phyloP scores from a whole-genome alignment of 2,113 vertebrate genomes.

The Zosterops borbonicus region DNA sequence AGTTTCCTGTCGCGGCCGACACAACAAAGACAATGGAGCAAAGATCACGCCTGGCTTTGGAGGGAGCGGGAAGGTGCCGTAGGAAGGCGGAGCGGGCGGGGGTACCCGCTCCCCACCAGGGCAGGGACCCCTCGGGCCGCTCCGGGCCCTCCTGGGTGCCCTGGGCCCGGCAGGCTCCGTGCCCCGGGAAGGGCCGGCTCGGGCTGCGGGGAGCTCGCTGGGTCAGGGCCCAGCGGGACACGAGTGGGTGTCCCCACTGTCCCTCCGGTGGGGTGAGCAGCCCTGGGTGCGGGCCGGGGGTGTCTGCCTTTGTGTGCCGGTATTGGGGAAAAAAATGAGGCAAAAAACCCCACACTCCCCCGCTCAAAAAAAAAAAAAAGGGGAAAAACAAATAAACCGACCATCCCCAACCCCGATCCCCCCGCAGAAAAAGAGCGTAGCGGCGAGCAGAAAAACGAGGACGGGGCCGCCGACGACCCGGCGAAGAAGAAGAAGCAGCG shows the following conservation, averaged over 20 bases:
- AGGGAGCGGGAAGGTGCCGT: background rate
- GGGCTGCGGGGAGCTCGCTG: fast-evolving
- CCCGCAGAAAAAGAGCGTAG: constrained; percentile 86
- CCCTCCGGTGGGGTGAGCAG: background rate
- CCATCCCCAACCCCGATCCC: background rate
- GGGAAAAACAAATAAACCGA: background rate
- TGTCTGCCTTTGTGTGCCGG: background rate
- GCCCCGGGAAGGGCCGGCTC: background rate
- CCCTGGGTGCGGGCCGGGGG: background rate
- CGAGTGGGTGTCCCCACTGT: background rate
- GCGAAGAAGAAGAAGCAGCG: constrained; percentile 95
- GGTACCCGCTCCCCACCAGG: background rate
- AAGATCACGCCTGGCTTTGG: constrained; percentile 1
- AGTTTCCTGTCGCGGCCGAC: background rate
- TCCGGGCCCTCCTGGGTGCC: background rate
- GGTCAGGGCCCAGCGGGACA: background rate
- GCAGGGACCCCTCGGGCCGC: background rate
- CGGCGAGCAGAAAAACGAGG: constrained; percentile 82
- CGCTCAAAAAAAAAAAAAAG: too few species aligned
- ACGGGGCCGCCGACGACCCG: constrained; percentile 86
- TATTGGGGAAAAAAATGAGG: background rate
- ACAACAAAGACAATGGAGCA: constrained; percentile 51
- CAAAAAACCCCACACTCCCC: too few species aligned
- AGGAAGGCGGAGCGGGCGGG: background rate
- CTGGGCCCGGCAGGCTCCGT: background rate